These are phyloP conservation scores for Crocidura indochinensis DNA, from an alignment of 2,797 vertebrate species.

Conservation along the genomic window DNA sequence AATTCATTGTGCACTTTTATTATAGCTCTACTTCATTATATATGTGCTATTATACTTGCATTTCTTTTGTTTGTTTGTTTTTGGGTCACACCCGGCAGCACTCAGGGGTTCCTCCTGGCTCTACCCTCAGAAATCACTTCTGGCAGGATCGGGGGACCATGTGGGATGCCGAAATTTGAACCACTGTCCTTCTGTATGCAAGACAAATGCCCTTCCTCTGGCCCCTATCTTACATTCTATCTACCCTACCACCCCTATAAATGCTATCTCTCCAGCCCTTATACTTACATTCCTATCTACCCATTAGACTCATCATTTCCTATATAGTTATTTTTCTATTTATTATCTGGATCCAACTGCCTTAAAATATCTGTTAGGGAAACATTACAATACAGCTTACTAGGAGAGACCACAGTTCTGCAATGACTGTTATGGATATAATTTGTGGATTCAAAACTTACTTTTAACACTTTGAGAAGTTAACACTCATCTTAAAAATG, in stretches of 20 bases:
- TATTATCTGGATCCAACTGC: not conserved
- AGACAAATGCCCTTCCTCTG: too few species aligned
- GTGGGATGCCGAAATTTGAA: too few species aligned
- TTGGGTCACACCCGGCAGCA: too few species aligned
- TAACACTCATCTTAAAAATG: constrained; percentile 41
- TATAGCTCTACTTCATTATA: constrained; percentile 41
- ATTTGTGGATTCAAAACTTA: constrained; percentile 54
- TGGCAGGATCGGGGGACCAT: too few species aligned
- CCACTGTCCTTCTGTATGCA: too few species aligned
- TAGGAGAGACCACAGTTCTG: not conserved
- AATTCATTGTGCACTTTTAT: constrained; percentile 31
- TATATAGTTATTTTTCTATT: constrained; percentile 21
- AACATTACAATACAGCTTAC: not conserved
- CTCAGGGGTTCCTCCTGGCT: too few species aligned
- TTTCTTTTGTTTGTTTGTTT: not conserved
- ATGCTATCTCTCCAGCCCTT: not conserved
- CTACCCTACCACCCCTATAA: too few species aligned
- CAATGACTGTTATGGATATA: not conserved
- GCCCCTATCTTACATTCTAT: too few species aligned
- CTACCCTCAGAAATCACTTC: too few species aligned
- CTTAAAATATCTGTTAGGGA: not conserved
- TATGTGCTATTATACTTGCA: constrained; percentile 31
- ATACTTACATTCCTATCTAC: constrained; percentile 46
- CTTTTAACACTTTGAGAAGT: constrained; percentile 5
- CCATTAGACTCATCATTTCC: constrained; percentile 9